Base-by-base conservation (phyloP, 2,797 vertebrate genomes). In the Enteromius mattozi region DNA sequence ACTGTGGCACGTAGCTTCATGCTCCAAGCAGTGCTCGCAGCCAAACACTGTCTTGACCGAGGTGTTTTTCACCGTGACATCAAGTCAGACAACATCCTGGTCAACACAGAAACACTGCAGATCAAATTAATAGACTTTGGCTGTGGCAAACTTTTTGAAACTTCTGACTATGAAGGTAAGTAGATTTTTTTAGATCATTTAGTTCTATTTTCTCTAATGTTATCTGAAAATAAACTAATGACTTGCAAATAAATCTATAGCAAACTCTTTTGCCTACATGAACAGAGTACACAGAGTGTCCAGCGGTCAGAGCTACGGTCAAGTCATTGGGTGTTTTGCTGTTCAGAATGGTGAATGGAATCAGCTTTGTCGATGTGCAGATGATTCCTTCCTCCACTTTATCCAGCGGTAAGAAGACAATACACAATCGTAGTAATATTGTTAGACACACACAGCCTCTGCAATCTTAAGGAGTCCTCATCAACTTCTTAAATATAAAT, bases 101-200 rank as follows among this genome's bases (percentile, higher is more conserved):
- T 80, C 49, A 70, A 80, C 35, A 70, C 33, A 4, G 66, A 80
- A 14, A 80, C 49, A 1, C 14, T 80, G n/a, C 19, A 7, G 7
- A 65, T 70, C 49, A 42, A 70, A 56, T 13, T 80, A 6, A 70
- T 80, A 3, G 79, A 80, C 66, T 70, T 80, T 24, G 66, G 79
- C 49, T 70, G 65, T 12, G 17, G 49, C 10, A 6, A 27, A 7
- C 33, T 56, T 6, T 17, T 80, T 3, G 6, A n/a, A 10, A 56
- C 6, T 16, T 6, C 10, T 77, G 21, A 10, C 6, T 33, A 3
- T n/a, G 9, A 13, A 19, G 13, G 78, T 70, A 33, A 16, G 21
- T 51, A 21, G 24, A 56, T 10, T 7, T 77, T 49, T 61, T 61
- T n/a, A 61, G 56, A 7, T 2, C 14, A 72, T 72, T 47, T 47